Conservation (phyloP, 2,113 vertebrate species). For the Cyprichromis sp. region DNA sequence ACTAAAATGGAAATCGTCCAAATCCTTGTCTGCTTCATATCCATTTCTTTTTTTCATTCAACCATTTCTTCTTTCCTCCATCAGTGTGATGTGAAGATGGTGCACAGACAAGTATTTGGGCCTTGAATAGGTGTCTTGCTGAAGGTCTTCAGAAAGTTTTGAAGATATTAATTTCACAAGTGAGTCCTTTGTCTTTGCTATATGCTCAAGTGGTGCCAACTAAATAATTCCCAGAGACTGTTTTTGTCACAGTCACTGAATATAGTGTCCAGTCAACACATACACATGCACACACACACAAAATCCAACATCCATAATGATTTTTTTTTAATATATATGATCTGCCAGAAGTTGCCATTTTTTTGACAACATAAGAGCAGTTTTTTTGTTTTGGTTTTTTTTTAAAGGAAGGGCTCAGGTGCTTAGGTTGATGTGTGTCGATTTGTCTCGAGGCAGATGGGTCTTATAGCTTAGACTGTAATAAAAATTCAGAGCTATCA, state of each 20-base stretch:
- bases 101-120: not conserved
- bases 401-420: not conserved
- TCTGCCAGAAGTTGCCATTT: not conserved
- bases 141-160: not conserved
- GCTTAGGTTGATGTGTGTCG: not conserved
- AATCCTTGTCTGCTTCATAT: not conserved
- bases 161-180: conserved; percentile 13
- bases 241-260: not conserved
- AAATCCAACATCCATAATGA: not conserved
- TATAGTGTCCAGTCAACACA: not conserved
- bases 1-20: not conserved
- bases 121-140: not conserved
- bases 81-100: not conserved
- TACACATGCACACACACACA: not conserved
- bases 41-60: not conserved
- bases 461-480: conserved; percentile 15
- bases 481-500: conserved; percentile 36
- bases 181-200: not conserved
- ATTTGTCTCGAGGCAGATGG: conserved; percentile 18
- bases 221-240: not conserved
- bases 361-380: not conserved
- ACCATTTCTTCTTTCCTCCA: not conserved
- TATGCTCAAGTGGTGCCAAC: not conserved
- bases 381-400: not conserved
- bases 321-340: not conserved